Percentiles rank a stretch among this genome's conserved stretches.
phyloP scores from a whole-genome alignment of 2,797 vertebrate genomes.

The Phrynocephalus guinanensis region DNA sequence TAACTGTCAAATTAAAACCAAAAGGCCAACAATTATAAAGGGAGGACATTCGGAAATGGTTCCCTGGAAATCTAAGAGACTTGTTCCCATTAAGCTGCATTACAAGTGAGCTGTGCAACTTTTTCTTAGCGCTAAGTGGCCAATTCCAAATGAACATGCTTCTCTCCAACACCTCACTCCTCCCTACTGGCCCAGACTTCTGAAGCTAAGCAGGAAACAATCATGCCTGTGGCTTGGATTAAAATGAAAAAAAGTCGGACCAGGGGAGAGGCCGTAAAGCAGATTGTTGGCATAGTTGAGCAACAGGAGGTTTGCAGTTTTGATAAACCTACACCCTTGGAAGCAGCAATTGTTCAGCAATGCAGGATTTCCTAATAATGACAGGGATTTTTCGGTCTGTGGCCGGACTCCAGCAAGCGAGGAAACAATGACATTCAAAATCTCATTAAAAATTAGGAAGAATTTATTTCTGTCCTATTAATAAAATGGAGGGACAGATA shows the following conservation, averaged over 20 bases:
- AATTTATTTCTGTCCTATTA: neutral
- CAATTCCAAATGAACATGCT: constrained; percentile 15
- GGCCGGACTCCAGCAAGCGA: constrained; percentile 1
- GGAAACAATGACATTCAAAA: neutral
- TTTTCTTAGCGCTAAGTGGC: neutral
- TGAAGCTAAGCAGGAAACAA: constrained; percentile 48
- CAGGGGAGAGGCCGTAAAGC: constrained; percentile 33
- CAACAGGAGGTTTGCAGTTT: constrained; percentile 32
- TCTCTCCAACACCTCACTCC: neutral
- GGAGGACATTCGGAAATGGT: too few species aligned
- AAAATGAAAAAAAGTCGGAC: constrained; percentile 32
- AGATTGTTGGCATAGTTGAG: constrained; percentile 21
- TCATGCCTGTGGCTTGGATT: constrained; percentile 18
- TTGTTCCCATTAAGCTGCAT: neutral
- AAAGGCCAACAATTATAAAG: too few species aligned
- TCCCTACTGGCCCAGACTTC: neutral
- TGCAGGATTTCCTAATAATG: constrained; percentile 38
- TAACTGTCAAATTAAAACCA: too few species aligned
- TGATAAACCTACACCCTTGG: constrained; percentile 40
- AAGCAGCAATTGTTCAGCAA: constrained; percentile 22
- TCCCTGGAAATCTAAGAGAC: too few species aligned
- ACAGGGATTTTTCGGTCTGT: constrained; percentile 6
- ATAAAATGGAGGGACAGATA: neutral
- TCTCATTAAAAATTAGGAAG: neutral
- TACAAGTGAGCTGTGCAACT: neutral